Percentiles rank a stretch among this genome's conserved stretches.
Conservation (phyloP, 2,888 invertebrate species). For the Spialia ferax region DNA sequence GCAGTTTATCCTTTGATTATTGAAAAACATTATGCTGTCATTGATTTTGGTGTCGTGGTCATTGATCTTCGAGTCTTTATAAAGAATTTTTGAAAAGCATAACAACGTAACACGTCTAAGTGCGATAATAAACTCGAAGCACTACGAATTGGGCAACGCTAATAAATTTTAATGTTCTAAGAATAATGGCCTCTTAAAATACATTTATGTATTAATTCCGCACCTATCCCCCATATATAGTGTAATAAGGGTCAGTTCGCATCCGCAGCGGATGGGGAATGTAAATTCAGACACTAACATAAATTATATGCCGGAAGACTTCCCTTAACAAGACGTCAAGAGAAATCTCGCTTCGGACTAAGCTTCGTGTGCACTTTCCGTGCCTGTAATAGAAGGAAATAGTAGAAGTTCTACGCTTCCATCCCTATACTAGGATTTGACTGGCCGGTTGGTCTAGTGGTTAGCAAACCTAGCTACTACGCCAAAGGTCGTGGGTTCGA, state of each 20-base stretch:
- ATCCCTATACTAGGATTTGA: too few species aligned
- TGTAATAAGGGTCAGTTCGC: background rate
- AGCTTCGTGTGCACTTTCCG: background rate
- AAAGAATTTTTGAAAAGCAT: background rate
- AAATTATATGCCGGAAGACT: constrained; percentile 56
- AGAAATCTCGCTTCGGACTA: constrained; percentile 53
- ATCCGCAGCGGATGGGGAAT: background rate
- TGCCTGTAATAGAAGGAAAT: too few species aligned
- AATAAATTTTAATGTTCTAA: constrained; percentile 10
- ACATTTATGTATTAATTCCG: constrained; percentile 9
- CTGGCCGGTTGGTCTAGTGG: too few species aligned
- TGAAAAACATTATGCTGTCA: too few species aligned
- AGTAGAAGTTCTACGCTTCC: too few species aligned
- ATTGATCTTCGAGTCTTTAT: background rate
- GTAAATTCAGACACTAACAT: constrained; percentile 40
- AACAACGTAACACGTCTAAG: background rate
- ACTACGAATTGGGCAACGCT: background rate
- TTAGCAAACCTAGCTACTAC: too few species aligned
- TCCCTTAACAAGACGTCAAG: constrained; percentile 62
- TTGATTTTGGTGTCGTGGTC: too few species aligned
- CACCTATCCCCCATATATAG: background rate
- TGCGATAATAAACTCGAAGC: background rate
- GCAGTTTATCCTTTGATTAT: too few species aligned
- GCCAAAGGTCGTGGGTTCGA: too few species aligned
- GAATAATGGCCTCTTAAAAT: constrained; percentile 8